Base-by-base conservation (phyloP, 2,797 vertebrate species). In the Hozukius guyotensis region DNA sequence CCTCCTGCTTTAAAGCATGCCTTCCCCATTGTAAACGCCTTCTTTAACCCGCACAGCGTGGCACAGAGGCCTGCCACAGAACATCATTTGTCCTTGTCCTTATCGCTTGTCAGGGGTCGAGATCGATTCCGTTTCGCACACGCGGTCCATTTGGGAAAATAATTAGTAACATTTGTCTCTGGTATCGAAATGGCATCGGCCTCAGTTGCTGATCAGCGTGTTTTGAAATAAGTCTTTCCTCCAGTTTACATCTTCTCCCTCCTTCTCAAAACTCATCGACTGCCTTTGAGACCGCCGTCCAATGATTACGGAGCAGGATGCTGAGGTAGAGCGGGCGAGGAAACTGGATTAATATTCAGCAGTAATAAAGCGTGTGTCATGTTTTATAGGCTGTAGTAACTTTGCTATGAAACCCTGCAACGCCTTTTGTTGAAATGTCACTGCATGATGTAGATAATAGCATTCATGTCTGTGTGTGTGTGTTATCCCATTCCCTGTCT, bases 381-480 rank as follows among this genome's bases (percentile, higher is more conserved):
- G 42, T 87, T 85, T 86, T 75, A 83, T 71, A 20, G 77, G 69
- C 70, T 20, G 73, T 82, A 32, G 70, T 76, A 70, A 78, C 71
- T 66, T 76, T 64, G 31, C 77, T 73, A 3, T 70, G 70, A 88
- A 86, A 82, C 72, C 82, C 68, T 82, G 60, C 70, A 36, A 31
- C 34, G 2, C 46, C 53, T 77, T 12, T 52, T 83, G 69, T 84
- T 78, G 61, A 85, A 87, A 76, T 91, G 75, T 84, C 78, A 72
- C 84, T 91, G 86, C 87, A 90, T 92, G 92, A 65, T 69, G 81
- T 92, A 91, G 91, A 88, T 90, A 88, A 90, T 89, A 89, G 88
- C 27, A 49, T 89, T 49, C 89, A 63, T 61, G 49, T 90, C 61
- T 61, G 10, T 67, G 53, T 55, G 65, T 55, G 65, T 92, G 80